A percentile compares a stretch with the other conserved stretches of the same genome.
phyloP scores from a whole-genome alignment of 2,797 vertebrate species.

The Lacerta viridis region DNA sequence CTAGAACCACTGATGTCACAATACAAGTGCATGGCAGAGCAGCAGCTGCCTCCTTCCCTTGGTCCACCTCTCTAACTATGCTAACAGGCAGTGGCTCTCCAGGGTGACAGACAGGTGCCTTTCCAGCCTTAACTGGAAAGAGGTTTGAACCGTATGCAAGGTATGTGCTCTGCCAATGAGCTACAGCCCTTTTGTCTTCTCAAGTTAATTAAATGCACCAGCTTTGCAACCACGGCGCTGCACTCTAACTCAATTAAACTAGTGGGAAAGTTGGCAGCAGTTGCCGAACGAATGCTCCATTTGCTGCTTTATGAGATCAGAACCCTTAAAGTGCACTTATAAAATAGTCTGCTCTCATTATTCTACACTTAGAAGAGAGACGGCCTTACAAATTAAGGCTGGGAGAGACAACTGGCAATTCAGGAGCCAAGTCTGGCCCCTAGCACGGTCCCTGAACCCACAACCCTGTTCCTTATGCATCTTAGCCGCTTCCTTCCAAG shows the following conservation, averaged over 20 bases:
- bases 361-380: not conserved
- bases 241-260: slow-evolving; percentile 20
- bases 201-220: not conserved
- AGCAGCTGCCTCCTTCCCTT: too few relatives aligned
- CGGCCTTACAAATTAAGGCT: not conserved
- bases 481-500: not conserved
- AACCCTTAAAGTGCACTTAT: not conserved
- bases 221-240: not conserved
- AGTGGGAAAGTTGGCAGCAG: not conserved
- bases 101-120: not conserved
- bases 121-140: not conserved
- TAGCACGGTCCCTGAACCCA: not conserved
- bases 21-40: not conserved
- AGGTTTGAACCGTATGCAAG: not conserved
- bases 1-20: not conserved
- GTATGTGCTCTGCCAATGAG: not conserved
- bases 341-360: not conserved
- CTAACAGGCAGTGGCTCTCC: not conserved
- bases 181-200: not conserved
- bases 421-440: not conserved
- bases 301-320: not conserved
- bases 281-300: not conserved
- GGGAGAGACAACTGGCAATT: not conserved
- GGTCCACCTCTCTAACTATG: not conserved
- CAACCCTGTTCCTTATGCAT: not conserved